Evolutionary conservation across 2,113 vertebrate species (phyloP), one percentile per base, ranked within the genome.

Genomic region (Shinisaurus crocodilurus): DNA sequence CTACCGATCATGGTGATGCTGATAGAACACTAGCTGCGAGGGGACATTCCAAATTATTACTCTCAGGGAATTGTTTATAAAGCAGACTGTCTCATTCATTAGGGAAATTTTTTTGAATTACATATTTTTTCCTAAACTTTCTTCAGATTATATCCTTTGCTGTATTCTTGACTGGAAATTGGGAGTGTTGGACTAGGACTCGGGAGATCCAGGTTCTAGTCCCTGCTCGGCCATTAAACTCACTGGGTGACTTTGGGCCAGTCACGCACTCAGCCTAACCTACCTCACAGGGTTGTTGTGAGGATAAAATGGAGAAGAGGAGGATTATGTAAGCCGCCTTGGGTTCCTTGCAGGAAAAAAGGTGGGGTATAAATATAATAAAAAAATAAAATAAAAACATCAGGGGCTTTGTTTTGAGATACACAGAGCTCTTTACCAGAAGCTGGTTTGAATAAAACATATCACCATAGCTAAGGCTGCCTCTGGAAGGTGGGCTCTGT

Each of bases 11-110:
- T n/a, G n/a, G n/a, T 93, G 88, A 90, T 92, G 92, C 88, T 95
- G 82, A 92, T 93, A 93, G 85, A 95, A 92, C 90, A 93, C 91
- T 91, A 93, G 91, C 91, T 90, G 92, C 69, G 91, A 90, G 90
- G 87, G 91, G 92, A 93, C 88, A 91, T 93, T 91, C 86, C 89
- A 50, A 91, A 92, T 92, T 83, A 54, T 89, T 82, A 89, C 82
- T 90, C 88, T 88, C 74, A 72, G 94, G 91, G 92, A 95, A 83
- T 29, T 75, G 90, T 84, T 86, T 92, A 88, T 90, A 87, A 93
- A 92, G 82, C 91, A 79, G n/a, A 90, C 90, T 76, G 0, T 89
- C 69, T 0, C 0, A 57, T 88, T 91, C 88, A 87, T 91, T 93
- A 88, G 89, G 92, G 95, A 89, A 9, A 10, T 82, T 91, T 67